phyloP scores from a whole-genome alignment of 2,113 vertebrate species.

The Bubo blakistoni region DNA sequence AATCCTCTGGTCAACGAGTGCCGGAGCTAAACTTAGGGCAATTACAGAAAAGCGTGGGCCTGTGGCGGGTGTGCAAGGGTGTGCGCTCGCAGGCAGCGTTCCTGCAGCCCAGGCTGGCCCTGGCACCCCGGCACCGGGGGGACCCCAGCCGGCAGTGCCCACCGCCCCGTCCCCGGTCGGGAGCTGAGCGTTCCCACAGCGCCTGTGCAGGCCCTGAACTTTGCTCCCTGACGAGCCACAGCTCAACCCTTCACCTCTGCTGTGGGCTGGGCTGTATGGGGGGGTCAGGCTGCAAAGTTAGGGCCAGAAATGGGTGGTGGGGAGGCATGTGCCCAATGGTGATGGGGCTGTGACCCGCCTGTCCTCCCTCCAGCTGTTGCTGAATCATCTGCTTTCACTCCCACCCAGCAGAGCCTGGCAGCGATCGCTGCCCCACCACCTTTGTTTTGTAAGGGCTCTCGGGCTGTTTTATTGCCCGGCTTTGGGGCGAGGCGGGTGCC shows the following conservation, averaged over 20 bases:
- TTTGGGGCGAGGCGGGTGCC: not conserved
- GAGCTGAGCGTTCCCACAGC: not conserved
- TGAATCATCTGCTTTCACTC: fast-evolving
- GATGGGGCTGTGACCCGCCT: not conserved
- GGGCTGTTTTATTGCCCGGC: not conserved
- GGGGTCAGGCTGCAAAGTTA: not conserved
- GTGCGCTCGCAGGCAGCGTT: not conserved
- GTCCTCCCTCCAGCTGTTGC: not conserved
- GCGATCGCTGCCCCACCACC: not conserved
- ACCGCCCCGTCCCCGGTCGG: fast-evolving
- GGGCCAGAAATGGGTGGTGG: not conserved
- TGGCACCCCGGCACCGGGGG: fast-evolving
- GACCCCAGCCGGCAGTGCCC: not conserved
- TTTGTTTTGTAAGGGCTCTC: not conserved
- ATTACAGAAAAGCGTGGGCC: not conserved
- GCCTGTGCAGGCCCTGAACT: not conserved
- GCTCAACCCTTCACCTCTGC: not conserved
- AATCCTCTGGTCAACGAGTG: not conserved
- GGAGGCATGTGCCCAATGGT: fast-evolving
- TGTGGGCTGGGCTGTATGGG: fast-evolving
- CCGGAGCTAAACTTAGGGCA: not conserved
- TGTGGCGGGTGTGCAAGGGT: not conserved
- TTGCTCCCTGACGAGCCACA: not conserved
- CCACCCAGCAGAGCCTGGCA: not conserved
- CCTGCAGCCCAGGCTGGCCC: not conserved